Conservation (phyloP, 2,797 vertebrate species). For the Odontamblyopus rebecca region DNA sequence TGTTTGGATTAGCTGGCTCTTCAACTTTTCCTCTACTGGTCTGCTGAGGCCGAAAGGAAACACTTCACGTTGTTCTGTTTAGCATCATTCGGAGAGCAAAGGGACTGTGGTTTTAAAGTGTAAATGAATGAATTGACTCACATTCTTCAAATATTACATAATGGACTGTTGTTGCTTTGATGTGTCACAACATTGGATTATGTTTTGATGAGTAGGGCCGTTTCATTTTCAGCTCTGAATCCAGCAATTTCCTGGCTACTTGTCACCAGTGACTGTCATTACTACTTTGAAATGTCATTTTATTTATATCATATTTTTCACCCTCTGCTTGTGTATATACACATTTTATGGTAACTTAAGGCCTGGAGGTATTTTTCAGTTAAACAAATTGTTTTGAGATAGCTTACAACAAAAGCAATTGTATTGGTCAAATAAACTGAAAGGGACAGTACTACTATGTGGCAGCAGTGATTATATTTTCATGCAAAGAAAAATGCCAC, state of each 20-base stretch:
- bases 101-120: conserved; percentile 20
- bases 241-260: conserved; percentile 16
- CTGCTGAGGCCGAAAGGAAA: conserved; percentile 34
- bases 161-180: conserved; percentile 35
- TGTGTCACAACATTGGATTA: conserved; percentile 23
- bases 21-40: conserved; percentile 22
- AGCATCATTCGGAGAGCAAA: conserved; percentile 40
- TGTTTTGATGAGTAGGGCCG: conserved; percentile 22
- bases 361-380: neutral
- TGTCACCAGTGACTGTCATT: conserved; percentile 30
- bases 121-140: conserved; percentile 16
- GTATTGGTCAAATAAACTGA: neutral
- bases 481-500: too few species aligned
- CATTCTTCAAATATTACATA: conserved; percentile 48
- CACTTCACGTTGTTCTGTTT: conserved; percentile 37
- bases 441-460: too few species aligned
- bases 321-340: neutral
- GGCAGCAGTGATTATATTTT: too few species aligned
- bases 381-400: neutral
- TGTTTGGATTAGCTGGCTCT: conserved; percentile 28
- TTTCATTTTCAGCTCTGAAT: conserved; percentile 27
- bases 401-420: neutral
- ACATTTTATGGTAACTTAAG: neutral
- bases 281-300: conserved; percentile 30
- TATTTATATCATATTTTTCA: neutral